Conservation (phyloP, 2,888 invertebrate species). For the Iselma pallidipennis region DNA sequence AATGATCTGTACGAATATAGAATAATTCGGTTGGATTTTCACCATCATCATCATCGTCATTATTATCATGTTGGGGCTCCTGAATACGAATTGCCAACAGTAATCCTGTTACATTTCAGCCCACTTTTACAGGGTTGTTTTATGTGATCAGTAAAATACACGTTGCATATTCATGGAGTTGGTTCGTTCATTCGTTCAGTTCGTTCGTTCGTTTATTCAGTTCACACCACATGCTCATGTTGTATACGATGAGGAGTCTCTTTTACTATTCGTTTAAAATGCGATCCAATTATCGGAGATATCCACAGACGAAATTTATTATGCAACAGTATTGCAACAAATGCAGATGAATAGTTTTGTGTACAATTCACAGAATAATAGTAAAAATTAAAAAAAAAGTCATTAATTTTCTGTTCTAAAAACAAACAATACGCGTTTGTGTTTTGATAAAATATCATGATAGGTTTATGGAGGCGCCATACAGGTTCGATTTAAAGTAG, state of each 20-base stretch:
- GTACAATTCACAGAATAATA: constrained; percentile 24
- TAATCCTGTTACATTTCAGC: constrained; percentile 45
- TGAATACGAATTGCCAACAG: constrained; percentile 42
- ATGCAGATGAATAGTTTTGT: constrained; percentile 33
- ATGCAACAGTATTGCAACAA: constrained; percentile 25
- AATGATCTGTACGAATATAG: constrained; percentile 42
- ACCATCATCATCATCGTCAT: not conserved
- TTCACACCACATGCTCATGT: constrained; percentile 36
- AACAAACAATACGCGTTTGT: constrained; percentile 4
- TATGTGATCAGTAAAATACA: constrained; percentile 49
- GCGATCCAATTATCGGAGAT: constrained; percentile 46
- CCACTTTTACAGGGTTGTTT: constrained; percentile 47
- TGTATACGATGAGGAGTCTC: constrained; percentile 17
- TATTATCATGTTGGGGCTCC: constrained; percentile 18
- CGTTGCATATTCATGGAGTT: constrained; percentile 48
- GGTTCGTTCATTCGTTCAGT: constrained; percentile 48
- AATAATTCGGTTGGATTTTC: constrained; percentile 43
- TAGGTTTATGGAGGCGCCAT: constrained; percentile 13
- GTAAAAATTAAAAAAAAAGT: not conserved
- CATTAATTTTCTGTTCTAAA: not conserved
- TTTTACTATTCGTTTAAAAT: constrained; percentile 33
- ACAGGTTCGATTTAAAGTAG: constrained; percentile 14
- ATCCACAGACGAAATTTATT: constrained; percentile 34
- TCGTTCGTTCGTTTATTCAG: constrained; percentile 41
- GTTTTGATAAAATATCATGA: constrained; percentile 7